Conservation (phyloP, 2,113 vertebrate genomes). For the Vimba vimba region DNA sequence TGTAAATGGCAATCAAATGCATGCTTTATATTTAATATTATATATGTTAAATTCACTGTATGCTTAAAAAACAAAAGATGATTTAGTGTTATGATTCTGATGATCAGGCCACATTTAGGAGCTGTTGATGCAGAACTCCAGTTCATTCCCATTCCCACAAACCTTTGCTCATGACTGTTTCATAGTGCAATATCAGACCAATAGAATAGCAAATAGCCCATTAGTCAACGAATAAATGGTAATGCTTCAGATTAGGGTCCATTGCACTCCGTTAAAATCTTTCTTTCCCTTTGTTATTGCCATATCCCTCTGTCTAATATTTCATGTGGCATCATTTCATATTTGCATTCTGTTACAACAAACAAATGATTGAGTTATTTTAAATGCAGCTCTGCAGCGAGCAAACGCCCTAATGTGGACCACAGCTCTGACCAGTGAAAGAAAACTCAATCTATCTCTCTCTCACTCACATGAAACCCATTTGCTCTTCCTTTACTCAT, state of each 20-base stretch:
- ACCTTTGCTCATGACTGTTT: conserved; percentile 4
- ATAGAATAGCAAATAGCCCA: conserved; percentile 19
- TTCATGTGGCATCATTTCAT: conserved; percentile 6
- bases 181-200: conserved; percentile 10
- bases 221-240: conserved; percentile 19
- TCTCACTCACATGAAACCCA: conserved; percentile 18
- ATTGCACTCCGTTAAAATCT: conserved; percentile 11
- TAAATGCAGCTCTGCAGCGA: background rate
- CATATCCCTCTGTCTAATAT: background rate
- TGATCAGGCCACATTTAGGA: background rate
- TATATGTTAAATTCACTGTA: background rate
- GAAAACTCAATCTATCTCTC: conserved; percentile 52
- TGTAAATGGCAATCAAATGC: background rate
- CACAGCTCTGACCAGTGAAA: conserved; percentile 56
- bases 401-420: conserved; percentile 12
- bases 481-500: conserved; percentile 48
- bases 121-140: background rate
- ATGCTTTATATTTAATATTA: background rate
- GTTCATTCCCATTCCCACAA: conserved; percentile 7
- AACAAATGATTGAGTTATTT: conserved; percentile 36
- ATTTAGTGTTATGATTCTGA: background rate
- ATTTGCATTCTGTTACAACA: conserved; percentile 21
- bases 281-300: conserved; percentile 10
- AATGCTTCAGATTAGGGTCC: background rate
- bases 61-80: background rate